Evolutionary conservation across 1,140 invertebrate genomes (phyloP).

Genomic region (Agrilus planipennis): DNA sequence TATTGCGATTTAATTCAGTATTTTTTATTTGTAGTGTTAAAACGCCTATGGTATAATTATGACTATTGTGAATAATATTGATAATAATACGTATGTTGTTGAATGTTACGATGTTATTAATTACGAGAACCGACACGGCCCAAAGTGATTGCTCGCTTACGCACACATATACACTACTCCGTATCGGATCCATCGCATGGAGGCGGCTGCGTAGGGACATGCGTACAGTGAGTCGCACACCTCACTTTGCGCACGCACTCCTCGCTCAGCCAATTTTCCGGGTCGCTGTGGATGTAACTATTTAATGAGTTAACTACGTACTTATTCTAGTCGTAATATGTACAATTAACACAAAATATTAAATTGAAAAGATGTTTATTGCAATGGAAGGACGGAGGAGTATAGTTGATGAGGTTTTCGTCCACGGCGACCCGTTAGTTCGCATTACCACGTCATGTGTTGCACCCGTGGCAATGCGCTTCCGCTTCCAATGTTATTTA

Average conservation of each 20-base stretch:
- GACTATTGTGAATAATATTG: constrained; percentile 18
- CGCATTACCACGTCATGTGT: constrained; percentile 27
- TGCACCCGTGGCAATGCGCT: no score
- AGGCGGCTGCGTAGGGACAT: constrained; percentile 1
- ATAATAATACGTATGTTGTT: no score
- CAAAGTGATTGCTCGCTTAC: constrained; percentile 22
- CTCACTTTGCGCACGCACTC: constrained; percentile 1
- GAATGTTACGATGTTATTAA: no score
- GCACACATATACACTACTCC: constrained; percentile 33
- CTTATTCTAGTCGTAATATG: no score
- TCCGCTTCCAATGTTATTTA: constrained; percentile 19
- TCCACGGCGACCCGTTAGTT: constrained; percentile 16
- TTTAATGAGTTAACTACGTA: no score
- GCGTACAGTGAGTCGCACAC: constrained; percentile 7
- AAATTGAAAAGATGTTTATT: no score
- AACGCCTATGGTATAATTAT: no score
- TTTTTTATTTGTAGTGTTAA: constrained; percentile 12
- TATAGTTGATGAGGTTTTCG: constrained; percentile 4
- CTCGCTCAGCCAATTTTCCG: background rate
- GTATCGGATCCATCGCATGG: constrained; percentile 27
- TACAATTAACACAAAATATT: no score
- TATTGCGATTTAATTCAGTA: no score
- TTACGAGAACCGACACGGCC: no score
- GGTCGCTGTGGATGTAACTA: constrained; percentile 3
- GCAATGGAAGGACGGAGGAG: no score